Conservation (phyloP, 2,113 vertebrate species). For the Aleadryas rufinucha region DNA sequence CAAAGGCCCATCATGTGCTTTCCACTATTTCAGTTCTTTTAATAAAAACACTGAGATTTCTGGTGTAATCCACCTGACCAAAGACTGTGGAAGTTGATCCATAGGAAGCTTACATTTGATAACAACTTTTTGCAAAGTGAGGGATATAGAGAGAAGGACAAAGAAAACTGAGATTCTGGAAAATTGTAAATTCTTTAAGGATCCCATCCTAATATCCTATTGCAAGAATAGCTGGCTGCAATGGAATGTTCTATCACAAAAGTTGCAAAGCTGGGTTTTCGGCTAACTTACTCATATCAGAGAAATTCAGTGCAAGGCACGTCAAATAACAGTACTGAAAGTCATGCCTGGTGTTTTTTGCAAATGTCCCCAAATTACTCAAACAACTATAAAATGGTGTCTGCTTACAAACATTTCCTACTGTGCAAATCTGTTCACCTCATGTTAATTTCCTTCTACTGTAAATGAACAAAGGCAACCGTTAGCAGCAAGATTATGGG, state of each 20-base stretch:
- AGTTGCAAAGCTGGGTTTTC: background rate
- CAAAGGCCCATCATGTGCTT: background rate
- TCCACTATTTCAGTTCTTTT: background rate
- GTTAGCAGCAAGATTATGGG: background rate
- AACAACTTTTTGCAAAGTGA: background rate
- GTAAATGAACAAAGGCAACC: background rate
- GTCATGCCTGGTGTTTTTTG: background rate
- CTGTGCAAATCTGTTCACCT: conserved; percentile 6
- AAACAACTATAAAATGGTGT: background rate
- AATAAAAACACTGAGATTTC: background rate
- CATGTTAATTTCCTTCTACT: background rate
- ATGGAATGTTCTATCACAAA: background rate
- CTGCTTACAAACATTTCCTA: background rate
- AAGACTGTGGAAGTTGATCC: background rate
- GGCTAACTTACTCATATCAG: background rate
- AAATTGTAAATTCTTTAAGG: background rate
- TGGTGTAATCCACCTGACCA: background rate
- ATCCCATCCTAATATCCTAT: background rate
- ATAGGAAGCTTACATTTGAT: background rate
- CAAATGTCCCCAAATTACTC: background rate
- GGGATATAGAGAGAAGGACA: background rate
- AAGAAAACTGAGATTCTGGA: background rate
- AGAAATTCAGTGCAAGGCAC: background rate
- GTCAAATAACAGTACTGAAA: background rate
- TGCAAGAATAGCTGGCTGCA: background rate